Base-by-base conservation (phyloP, 92 coral and sea anemone genomes). In the Epizoanthus illoricatus region DNA sequence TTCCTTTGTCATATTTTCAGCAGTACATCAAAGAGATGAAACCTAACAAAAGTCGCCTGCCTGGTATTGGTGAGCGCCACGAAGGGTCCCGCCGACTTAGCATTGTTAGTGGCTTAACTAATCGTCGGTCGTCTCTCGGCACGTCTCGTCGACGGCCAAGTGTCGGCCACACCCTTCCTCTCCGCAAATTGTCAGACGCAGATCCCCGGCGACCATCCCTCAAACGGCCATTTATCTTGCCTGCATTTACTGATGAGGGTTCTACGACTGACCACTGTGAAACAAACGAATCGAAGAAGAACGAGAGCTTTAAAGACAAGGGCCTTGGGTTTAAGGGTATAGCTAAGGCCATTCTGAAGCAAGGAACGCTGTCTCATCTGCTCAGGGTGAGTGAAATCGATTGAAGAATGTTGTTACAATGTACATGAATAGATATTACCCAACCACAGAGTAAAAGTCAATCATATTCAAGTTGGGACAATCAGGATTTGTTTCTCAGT, bases 321-420 rank as follows among this genome's bases (percentile, higher is more conserved):
- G 85, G 87, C 1, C 43, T 87, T 15, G 92, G 85, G 13, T 88
- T 93, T 60, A 91, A 89, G 68, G 87, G 80, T 39, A 74, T 93
- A 5, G 97, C 97, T 6, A 86, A 73, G 75, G 97, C 97, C 1
- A 82, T 93, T 23, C 84, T 88, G 1, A 85, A 88, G 55, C 97
- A 93, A 57, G 85, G 88, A 61, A 91, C 85, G 58, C 89, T 92
- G n/a, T 88, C 92, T 5, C 71, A 75, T 21, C 49, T 93, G 19
- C 89, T 93, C 40, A 87, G 88, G 87, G 97, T 84, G 47, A 85
- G 74, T 65, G 17, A 8, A 20, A 1, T 5, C 3, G 12, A 39
- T 73, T 2, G 17, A n/a, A 74, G 57, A 15, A 62, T 23, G 36
- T 17, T 64, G 33, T 12, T 7, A 15, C 71, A 23, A 23, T 23